Base-by-base conservation (phyloP, 1,140 invertebrate species). In the Drosophila rufa region DNA sequence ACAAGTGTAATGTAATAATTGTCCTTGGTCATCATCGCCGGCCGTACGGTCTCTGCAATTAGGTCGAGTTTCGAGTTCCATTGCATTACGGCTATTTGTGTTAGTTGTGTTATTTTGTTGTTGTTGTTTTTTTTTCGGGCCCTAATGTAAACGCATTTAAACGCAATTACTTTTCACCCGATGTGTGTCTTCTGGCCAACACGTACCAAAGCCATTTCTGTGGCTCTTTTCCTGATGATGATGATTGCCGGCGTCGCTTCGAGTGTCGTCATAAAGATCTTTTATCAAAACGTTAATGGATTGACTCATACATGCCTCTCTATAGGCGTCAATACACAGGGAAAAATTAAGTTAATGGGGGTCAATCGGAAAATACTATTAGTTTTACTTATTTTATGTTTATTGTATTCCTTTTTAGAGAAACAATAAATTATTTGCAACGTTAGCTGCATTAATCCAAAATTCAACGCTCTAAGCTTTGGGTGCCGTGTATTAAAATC, bases 261-360 rank as follows among this genome's bases (percentile, higher is more conserved):
- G 84, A 89, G 85, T 92, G 90, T 92, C 90, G 90, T 92, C 90
- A 92, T 92, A 92, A 92, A 92, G 90, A 92, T 92, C 90, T 91
- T 92, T 92, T 92, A 92, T 92, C 90, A 92, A 86, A 90, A 85
- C 80, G 75, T 90, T 92, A 92, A 92, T 90, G 90, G 90, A 90
- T 92, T 90, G 90, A 83, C 90, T 90, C 87, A 77, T 85, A 71
- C 56, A 66, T 19, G 51, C 14, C 38, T 30, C 50, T 58, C 40
- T 46, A 61, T 55, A 53, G 45, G 36, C 38, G 36, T 77, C 19
- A 51, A 8, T 61, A 57, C 62, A 69, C 75, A 1, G 57, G 2
- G 4, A 56, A 25, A 64, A 67, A 70, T 30, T n/a, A 27, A 14
- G 4, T 25, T 8, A 15, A 15, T 6, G 19, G 4, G 15, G 27